These are phyloP conservation scores for Gadopsis bispinosus DNA, from an alignment of 2,797 vertebrate species.

Conservation along the genomic window DNA sequence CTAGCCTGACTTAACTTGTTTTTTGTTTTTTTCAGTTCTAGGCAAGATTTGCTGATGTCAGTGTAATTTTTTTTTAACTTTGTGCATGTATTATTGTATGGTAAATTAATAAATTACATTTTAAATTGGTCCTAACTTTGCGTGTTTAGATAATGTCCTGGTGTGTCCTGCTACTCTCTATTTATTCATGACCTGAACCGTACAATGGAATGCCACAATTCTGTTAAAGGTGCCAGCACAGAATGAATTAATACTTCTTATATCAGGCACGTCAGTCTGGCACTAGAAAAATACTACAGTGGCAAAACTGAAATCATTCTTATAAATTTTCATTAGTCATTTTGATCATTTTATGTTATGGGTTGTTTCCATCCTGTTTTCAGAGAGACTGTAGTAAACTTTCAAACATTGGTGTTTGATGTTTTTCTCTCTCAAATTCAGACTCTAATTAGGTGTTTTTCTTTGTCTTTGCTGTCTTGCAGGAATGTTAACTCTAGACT, in stretches of 20 bases:
- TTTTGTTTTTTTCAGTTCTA: not conserved
- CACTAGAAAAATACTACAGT: conserved; percentile 19
- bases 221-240: not conserved
- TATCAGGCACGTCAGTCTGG: not conserved
- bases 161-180: not conserved
- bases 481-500: conserved; percentile 93
- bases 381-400: conserved; percentile 19
- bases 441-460: conserved; percentile 85
- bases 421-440: conserved; percentile 33
- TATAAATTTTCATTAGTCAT: not conserved
- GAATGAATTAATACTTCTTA: not conserved
- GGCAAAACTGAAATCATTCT: not conserved
- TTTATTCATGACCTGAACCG: conserved; percentile 17
- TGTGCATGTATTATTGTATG: not conserved
- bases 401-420: conserved; percentile 33
- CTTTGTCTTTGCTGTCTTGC: conserved; percentile 97
- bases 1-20: not conserved
- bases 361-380: conserved; percentile 11
- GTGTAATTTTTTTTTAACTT: not conserved
- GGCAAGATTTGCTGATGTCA: not conserved
- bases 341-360: conserved; percentile 6
- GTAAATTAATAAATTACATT: not conserved
- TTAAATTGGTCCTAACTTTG: not conserved
- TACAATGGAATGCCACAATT: not conserved
- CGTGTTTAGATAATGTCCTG: not conserved